A percentile compares a stretch with the other conserved stretches of the same genome.
These are phyloP conservation scores for Silurus aristotelis DNA, from an alignment of 2,797 vertebrate species.

Conservation along the genomic window DNA sequence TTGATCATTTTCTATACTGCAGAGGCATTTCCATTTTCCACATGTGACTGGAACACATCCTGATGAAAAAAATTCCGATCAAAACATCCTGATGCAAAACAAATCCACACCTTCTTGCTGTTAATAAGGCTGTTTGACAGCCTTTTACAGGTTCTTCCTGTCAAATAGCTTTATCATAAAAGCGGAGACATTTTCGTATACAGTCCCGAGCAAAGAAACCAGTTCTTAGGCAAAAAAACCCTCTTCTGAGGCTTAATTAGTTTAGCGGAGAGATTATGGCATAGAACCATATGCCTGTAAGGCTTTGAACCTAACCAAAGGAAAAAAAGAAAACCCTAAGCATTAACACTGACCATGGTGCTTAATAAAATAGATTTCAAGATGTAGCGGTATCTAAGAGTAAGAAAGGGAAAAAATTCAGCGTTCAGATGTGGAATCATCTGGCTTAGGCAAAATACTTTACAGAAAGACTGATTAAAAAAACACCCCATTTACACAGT, in stretches of 20 bases:
- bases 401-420: not conserved
- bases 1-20: slow-evolving; percentile 45
- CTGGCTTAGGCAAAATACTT: not conserved
- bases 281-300: slow-evolving; percentile 53
- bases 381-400: slow-evolving; percentile 12
- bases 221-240: slow-evolving; percentile 55
- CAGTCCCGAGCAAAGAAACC: slow-evolving; percentile 57
- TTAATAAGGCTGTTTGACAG: slow-evolving; percentile 63
- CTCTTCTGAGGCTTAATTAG: slow-evolving; percentile 64
- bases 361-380: slow-evolving; percentile 15
- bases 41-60: slow-evolving; percentile 67
- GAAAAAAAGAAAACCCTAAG: slow-evolving; percentile 6
- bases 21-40: slow-evolving; percentile 53
- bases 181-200: slow-evolving; percentile 62
- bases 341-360: slow-evolving; percentile 30
- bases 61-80: slow-evolving; percentile 64
- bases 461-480: not conserved
- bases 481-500: not conserved
- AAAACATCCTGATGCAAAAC: no score
- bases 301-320: slow-evolving; percentile 54
- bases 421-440: slow-evolving; percentile 16
- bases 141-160: slow-evolving; percentile 72
- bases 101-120: slow-evolving; percentile 65
- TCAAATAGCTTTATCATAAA: slow-evolving; percentile 68
- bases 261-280: slow-evolving; percentile 59